These are phyloP conservation scores for Molothrus aeneus DNA, from an alignment of 2,797 vertebrate genomes.

Conservation along the genomic window DNA sequence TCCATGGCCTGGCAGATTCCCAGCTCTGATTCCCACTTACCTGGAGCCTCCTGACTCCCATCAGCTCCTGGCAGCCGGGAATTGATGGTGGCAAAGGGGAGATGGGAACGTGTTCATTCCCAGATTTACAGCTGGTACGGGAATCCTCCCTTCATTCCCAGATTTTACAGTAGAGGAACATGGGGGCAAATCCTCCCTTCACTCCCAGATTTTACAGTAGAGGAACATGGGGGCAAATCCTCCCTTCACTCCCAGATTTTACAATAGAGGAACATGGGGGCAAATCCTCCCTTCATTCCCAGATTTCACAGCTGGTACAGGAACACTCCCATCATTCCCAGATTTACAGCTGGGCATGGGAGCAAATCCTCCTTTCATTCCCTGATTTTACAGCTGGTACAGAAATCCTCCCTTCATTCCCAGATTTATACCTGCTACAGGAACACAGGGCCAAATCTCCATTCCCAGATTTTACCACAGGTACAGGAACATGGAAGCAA, in stretches of 20 bases:
- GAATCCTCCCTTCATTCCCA: too few species aligned
- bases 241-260: neutral
- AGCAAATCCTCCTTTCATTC: neutral
- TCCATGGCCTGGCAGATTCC: neutral
- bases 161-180: too few species aligned
- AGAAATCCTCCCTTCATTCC: neutral
- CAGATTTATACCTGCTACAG: neutral
- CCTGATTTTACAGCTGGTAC: neutral
- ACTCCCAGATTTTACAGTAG: neutral
- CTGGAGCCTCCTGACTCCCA: neutral
- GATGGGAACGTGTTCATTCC: rapidly evolving
- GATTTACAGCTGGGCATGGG: neutral
- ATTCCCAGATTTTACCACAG: neutral
- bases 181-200: neutral
- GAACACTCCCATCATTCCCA: neutral
- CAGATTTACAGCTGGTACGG: neutral
- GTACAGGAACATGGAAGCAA: too few species aligned
- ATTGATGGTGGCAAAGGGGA: neutral
- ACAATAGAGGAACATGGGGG: too few species aligned
- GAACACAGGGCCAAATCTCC: neutral
- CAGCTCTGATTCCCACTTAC: neutral
- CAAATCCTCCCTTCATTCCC: neutral
- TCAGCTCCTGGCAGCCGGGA: neutral
- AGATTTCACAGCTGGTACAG: neutral
- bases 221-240: too few species aligned